Base-by-base conservation (phyloP, 2,113 vertebrate genomes). In the Rutilus rutilus region DNA sequence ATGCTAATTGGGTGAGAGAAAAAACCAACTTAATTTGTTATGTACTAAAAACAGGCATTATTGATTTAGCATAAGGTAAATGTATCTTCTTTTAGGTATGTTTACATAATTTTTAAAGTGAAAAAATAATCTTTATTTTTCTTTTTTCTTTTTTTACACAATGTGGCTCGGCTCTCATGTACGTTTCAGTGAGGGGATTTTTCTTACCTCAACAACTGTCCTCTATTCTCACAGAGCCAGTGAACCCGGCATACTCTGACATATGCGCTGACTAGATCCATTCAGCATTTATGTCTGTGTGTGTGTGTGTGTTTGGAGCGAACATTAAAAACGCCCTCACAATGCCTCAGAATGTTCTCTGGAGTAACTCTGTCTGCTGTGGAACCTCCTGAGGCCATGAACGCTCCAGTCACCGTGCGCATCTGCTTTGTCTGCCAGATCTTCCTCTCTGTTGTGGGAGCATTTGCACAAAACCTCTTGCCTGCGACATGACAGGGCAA, bases 351-450 rank as follows among this genome's bases (percentile, higher is more conserved):
- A 69, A 54, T 27, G 45, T 50, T 69, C 79, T 82, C 79, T 67
- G 47, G 80, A 54, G 62, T 82, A 64, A 79, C 83, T 17, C 76
- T 67, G 84, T 86, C 84, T 86, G 84, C 85, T 39, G 85, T 42
- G 57, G 69, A 73, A 60, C 78, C 85, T 86, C 85, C 71, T n/a
- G 85, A 80, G 85, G 54, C 77, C 59, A 54, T 27, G 74, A 81
- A n/a, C 39, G 36, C 77, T 81, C 52, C 67, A 71, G 67, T 45
- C 64, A 81, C 78, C 7, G 7, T 9, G 4, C 3, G 6, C 62
- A 54, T 82, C 78, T 75, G 78, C 84, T 69, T 54, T 78, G 30
- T 85, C 62, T 54, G 62, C 74, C 60, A 78, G 73, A 33, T 39
- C 57, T 62, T 60, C 57, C 71, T 76, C 82, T 84, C 54, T 84